Base-by-base conservation (phyloP, 2,797 vertebrate genomes). In the Phaenicophaeus curvirostris region DNA sequence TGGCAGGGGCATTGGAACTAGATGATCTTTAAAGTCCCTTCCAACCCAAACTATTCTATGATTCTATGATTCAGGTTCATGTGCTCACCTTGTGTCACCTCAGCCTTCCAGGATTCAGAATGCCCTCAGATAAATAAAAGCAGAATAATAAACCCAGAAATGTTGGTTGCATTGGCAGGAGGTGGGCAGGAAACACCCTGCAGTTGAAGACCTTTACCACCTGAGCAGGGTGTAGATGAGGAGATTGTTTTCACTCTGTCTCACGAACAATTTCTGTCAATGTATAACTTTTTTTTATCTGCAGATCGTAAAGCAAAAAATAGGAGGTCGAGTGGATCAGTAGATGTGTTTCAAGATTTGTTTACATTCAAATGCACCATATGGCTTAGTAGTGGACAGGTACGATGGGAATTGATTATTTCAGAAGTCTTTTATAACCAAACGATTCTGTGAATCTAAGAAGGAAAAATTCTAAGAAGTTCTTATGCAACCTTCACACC, bases 151-250 rank as follows among this genome's bases (percentile, higher is more conserved):
- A 71, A 13, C 5, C 3, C n/a, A n/a, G 31, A 30, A 23, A 1
- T 1, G 18, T 48, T 2, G 11, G 25, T 8, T 20, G 41, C 28
- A 1, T 33, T 2, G 7, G 0, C 11, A 1, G 30, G 21, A 42
- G 42, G 6, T 61, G 59, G 63, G 61, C 51, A 1, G 28, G 44
- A 8, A 75, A 3, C 11, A 2, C 15, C 20, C 41, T 30, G 55
- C 16, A 0, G 2, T 1, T 10, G 7, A 21, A 28, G 12, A 30
- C 37, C 7, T 44, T 44, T 53, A 31, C 33, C 19, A 14, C 30
- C 50, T 8, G 37, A 42, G n/a, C 0, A 0, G 31, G 31, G 13
- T 39, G 39, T 39, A 20, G n/a, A 30, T 15, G 17, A 17, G 8
- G 13, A 41, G 23, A 16, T 17, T 67, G 73, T n/a, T 44, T n/a